Base-by-base conservation (phyloP, 2,888 invertebrate genomes). In the Notocelia uddmanniana region DNA sequence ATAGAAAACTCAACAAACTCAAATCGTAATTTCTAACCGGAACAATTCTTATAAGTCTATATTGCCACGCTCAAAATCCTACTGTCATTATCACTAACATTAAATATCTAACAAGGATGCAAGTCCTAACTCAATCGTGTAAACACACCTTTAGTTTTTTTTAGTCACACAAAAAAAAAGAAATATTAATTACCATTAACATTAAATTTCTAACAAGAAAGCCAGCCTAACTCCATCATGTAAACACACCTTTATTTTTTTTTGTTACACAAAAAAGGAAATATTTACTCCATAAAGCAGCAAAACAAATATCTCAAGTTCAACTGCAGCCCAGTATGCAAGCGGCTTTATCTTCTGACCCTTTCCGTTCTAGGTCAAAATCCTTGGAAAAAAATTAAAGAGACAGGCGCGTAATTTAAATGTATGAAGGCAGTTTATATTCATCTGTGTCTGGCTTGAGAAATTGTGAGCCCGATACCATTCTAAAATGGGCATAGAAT, bases 401-500 rank as follows among this genome's bases (percentile, higher is more conserved):
- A 60, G n/a, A 54, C 54, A 45, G 19, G 3, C 23, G 31, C 11
- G 54, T 52, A 48, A 69, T 69, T 69, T 69, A 57, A 69, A 63
- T 69, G 60, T 55, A 63, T 57, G 55, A 62, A 45, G 45, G 69
- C 55, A 69, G n/a, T 69, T 69, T 63, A 45, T 63, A 69, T 69
- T 69, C 69, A 69, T 57, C 63, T 54, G 59, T 19, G 34, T 10
- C 21, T 18, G 10, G 31, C 37, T 48, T 59, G 50, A 68, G 31
- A 57, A 31, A 37, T 57, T 57, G 45, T 45, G 31, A 45, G 55
- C 66, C 45, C 57, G 55, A 45, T 67, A 57, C 31, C 55, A 13
- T 45, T 45, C 41, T 57, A 31, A 67, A 57, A 67, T 57, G 64
- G 64, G 23, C 37, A 54, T 64, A 54, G 64, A 64, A 64, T 64